Evolutionary conservation across 2,888 invertebrate species (phyloP).

Genomic region (Nephrotoma guestfalica): DNA sequence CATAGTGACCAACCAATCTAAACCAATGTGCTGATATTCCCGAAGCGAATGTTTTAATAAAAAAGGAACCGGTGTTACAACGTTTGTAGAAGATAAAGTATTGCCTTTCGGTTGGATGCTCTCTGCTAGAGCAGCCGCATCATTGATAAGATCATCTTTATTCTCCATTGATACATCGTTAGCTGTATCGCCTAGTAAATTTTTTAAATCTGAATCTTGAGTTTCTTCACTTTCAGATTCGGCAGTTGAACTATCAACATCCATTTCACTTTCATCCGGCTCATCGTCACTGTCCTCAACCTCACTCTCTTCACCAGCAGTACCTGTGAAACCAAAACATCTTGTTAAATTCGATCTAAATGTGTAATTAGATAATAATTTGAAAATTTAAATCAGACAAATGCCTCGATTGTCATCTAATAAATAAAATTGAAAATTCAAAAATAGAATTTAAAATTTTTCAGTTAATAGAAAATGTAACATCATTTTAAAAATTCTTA

Average conservation of each 20-base stretch:
- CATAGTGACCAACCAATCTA: conserved; percentile 96
- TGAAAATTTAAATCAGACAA: conserved; percentile 12
- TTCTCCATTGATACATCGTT: conserved; percentile 19
- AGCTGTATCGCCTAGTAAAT: conserved; percentile 36
- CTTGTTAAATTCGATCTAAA: background rate
- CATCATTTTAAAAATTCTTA: conserved; percentile 9
- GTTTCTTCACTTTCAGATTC: conserved; percentile 21
- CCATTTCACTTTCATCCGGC: conserved; percentile 18
- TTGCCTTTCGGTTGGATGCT: conserved; percentile 97
- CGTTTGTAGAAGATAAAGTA: conserved; percentile 86
- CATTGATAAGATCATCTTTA: conserved; percentile 64
- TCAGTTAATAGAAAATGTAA: conserved; percentile 7
- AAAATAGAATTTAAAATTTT: conserved; percentile 9
- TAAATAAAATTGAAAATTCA: conserved; percentile 12
- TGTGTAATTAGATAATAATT: background rate
- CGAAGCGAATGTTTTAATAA: conserved; percentile 78
- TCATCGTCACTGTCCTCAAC: conserved; percentile 28
- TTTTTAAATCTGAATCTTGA: conserved; percentile 32
- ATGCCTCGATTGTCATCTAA: conserved; percentile 17
- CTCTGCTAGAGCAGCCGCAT: conserved; percentile 87
- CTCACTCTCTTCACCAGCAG: conserved; percentile 16
- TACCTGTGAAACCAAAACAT: background rate
- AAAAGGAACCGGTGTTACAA: conserved; percentile 86
- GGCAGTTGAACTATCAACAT: conserved; percentile 6
- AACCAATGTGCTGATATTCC: conserved; percentile 90